phyloP scores from a whole-genome alignment of 1,140 invertebrate species.

The Caerostris darwini region DNA sequence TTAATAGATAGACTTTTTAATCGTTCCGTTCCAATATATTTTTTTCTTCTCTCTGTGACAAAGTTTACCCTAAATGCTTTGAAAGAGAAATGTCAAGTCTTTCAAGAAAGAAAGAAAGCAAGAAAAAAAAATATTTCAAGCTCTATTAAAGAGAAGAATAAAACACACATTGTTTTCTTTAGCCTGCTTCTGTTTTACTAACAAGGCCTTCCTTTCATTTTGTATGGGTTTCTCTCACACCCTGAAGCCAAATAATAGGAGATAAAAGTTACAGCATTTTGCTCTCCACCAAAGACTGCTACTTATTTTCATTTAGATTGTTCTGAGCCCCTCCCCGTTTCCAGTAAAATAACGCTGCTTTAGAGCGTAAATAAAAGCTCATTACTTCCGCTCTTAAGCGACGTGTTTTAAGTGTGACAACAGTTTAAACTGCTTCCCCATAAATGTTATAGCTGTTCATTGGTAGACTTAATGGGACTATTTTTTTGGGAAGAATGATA shows the following conservation, averaged over 20 bases:
- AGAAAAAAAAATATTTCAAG: too few species aligned
- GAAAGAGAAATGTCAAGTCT: too few species aligned
- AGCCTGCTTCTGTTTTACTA: too few species aligned
- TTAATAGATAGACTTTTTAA: conserved; percentile 18
- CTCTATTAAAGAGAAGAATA: too few species aligned
- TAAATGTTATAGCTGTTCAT: conserved; percentile 31
- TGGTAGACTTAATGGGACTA: background rate
- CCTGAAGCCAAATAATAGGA: background rate
- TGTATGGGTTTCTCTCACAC: background rate
- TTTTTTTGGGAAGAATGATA: background rate
- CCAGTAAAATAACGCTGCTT: background rate
- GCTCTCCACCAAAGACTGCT: background rate
- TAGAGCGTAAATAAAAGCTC: conserved; percentile 27
- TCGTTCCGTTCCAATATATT: background rate
- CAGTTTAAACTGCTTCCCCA: conserved; percentile 29
- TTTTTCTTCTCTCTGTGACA: too few species aligned
- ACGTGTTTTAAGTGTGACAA: conserved; percentile 27
- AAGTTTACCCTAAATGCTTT: too few species aligned
- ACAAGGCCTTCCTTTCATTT: too few species aligned
- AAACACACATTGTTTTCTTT: too few species aligned
- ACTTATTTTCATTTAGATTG: conserved; percentile 44
- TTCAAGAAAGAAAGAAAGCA: too few species aligned
- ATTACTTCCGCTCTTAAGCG: conserved; percentile 33
- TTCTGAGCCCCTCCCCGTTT: background rate
- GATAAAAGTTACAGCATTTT: conserved; percentile 30